phyloP scores from a whole-genome alignment of 2,888 invertebrate species.

The Dryobota labecula region DNA sequence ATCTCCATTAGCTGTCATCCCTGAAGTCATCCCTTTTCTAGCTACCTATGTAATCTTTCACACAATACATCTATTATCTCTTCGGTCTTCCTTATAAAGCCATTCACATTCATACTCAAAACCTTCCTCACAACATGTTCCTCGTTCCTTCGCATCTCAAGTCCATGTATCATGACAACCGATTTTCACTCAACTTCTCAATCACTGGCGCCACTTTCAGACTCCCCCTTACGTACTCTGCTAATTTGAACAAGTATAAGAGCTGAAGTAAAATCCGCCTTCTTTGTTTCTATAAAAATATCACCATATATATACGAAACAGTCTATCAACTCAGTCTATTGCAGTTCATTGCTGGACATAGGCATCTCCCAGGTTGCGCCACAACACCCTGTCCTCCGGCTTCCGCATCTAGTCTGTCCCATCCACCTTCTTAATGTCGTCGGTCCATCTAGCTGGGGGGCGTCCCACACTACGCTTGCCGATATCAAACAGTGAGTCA shows the following conservation, averaged over 20 bases:
- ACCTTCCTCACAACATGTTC: background rate
- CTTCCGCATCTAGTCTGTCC: too few species aligned
- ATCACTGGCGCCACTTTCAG: background rate
- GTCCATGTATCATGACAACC: background rate
- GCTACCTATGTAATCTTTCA: background rate
- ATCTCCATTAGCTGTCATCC: too few species aligned
- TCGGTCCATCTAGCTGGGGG: too few species aligned
- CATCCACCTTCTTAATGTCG: too few species aligned
- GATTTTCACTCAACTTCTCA: background rate
- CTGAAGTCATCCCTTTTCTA: background rate
- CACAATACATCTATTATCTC: background rate
- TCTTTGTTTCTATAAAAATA: background rate
- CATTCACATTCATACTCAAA: background rate
- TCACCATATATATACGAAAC: background rate
- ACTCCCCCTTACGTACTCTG: background rate
- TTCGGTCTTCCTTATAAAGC: background rate
- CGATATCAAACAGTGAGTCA: background rate
- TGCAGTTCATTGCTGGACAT: too few species aligned
- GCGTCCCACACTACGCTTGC: too few species aligned
- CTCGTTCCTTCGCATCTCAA: background rate
- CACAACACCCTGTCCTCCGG: too few species aligned
- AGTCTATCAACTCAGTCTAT: too few species aligned
- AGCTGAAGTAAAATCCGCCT: background rate
- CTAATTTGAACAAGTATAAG: background rate
- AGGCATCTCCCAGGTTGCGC: too few species aligned